A percentile compares a stretch with the other conserved stretches of the same genome.
These are phyloP conservation scores for Clarias laeviceps DNA, from an alignment of 2,797 vertebrate species.

Conservation along the genomic window DNA sequence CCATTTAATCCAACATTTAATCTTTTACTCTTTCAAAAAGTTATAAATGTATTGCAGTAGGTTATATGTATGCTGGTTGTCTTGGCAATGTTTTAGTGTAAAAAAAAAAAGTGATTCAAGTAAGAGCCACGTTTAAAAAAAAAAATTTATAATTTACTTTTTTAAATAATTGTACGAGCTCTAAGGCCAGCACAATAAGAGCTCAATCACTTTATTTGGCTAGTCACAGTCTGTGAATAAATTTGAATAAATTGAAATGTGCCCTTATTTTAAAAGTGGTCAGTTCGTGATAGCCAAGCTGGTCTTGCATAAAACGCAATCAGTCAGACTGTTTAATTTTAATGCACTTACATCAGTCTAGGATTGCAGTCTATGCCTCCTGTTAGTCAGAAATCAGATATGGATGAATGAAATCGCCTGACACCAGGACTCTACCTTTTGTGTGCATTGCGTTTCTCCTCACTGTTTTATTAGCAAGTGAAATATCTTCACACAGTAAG, in stretches of 20 bases:
- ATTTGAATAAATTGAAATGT: not conserved
- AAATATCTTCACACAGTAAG: not conserved
- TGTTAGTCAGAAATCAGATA: not conserved
- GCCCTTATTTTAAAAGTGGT: not conserved
- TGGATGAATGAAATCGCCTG: not conserved
- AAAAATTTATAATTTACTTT: not conserved
- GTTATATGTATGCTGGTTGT: not conserved
- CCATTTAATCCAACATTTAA: not conserved
- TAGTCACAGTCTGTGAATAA: not conserved
- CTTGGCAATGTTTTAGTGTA: not conserved
- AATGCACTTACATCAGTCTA: not conserved
- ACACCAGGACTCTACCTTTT: not conserved
- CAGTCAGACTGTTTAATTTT: not conserved
- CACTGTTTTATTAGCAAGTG: not conserved
- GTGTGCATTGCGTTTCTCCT: not conserved
- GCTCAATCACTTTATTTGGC: not conserved
- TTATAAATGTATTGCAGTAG: not conserved
- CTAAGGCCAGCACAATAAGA: not conserved
- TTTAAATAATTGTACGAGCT: conserved; percentile 2
- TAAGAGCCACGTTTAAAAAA: not conserved
- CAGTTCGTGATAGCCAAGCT: not conserved
- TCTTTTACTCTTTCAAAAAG: not conserved
- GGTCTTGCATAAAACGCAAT: not conserved
- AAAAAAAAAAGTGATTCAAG: not conserved
- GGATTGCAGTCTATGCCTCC: too few species aligned